Evolutionary conservation across 2,888 invertebrate genomes (phyloP).

Genomic region (Dichetophora obliterata): DNA sequence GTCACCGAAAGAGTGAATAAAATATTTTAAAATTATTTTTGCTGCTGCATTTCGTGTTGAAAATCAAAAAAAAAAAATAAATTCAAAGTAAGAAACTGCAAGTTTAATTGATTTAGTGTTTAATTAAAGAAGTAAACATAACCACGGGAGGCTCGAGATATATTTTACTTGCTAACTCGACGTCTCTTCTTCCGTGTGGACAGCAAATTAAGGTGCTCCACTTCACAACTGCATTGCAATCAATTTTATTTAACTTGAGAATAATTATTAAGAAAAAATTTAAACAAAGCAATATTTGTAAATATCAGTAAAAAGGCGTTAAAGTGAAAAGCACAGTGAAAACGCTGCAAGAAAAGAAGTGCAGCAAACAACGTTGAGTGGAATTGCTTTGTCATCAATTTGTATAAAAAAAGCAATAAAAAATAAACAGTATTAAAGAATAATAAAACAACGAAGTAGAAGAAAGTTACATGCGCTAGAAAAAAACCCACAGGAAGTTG

Average conservation of each 20-base stretch:
- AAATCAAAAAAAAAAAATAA: constrained; percentile 10
- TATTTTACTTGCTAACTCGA: neutral
- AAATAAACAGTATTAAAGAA: neutral
- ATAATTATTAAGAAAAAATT: neutral
- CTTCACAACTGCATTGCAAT: neutral
- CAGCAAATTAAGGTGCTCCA: neutral
- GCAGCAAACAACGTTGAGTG: neutral
- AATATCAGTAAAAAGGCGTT: neutral
- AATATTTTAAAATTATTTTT: constrained; percentile 14
- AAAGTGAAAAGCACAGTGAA: neutral
- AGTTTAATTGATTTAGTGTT: neutral
- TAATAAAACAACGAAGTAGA: constrained; percentile 13
- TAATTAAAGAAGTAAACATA: neutral
- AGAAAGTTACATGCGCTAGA: neutral
- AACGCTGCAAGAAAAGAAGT: neutral
- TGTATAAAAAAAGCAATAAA: neutral
- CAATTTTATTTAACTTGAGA: neutral
- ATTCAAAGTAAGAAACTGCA: constrained; percentile 9
- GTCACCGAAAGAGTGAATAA: neutral
- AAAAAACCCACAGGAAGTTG: constrained; percentile 16
- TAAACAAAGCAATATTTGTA: neutral
- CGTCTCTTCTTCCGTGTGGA: neutral
- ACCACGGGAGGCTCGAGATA: neutral
- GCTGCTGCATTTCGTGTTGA: neutral
- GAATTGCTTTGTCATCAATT: constrained; percentile 36